Evolutionary conservation across 1,140 invertebrate genomes (phyloP).

Genomic region (Papilio machaon): DNA sequence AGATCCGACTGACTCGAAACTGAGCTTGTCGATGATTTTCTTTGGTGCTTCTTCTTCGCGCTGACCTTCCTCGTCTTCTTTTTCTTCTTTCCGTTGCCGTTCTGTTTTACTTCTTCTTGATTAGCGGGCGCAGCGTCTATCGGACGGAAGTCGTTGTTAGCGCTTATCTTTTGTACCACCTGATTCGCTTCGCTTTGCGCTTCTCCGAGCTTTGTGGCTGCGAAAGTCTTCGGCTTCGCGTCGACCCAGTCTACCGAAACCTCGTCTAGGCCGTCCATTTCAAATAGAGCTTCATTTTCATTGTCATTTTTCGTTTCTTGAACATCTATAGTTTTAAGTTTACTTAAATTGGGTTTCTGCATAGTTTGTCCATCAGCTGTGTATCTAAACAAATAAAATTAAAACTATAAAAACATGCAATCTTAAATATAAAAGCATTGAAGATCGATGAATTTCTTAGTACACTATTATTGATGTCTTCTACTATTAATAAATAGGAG

Average conservation of each 20-base stretch:
- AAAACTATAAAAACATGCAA: not conserved
- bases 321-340: constrained; percentile 70
- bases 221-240: constrained; percentile 73
- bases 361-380: constrained; percentile 78
- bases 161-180: constrained; percentile 80
- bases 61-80: constrained; percentile 90
- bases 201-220: constrained; percentile 73
- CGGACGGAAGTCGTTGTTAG: constrained; percentile 84
- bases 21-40: constrained; percentile 85
- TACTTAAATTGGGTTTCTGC: constrained; percentile 78
- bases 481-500: not conserved
- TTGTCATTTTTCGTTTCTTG: constrained; percentile 69
- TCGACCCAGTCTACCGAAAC: constrained; percentile 60
- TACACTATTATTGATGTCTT: no score
- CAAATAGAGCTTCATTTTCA: constrained; percentile 84
- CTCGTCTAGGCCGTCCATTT: constrained; percentile 86
- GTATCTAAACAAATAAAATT: constrained; percentile 60
- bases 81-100: constrained; percentile 84
- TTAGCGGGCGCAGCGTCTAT: constrained; percentile 78
- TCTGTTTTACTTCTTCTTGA: constrained; percentile 70
- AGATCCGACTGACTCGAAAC: constrained; percentile 79
- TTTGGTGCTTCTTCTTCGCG: constrained; percentile 88
- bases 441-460: not conserved
- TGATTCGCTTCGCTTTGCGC: constrained; percentile 75
- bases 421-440: constrained; percentile 35